These are phyloP conservation scores for Camelus bactrianus DNA, from an alignment of 2,113 vertebrate species.

Conservation along the genomic window DNA sequence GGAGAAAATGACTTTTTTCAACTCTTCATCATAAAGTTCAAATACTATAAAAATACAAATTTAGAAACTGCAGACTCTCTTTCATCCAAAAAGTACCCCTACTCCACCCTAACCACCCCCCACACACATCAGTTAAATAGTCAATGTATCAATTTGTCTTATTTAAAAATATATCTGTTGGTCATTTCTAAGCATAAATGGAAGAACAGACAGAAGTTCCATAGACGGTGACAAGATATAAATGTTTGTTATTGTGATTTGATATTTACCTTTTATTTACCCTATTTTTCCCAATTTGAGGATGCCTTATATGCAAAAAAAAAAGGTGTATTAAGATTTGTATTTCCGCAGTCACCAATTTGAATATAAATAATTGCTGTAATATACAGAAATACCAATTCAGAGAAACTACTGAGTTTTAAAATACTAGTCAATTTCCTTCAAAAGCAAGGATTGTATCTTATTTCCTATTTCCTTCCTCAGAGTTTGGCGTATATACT, in stretches of 20 bases:
- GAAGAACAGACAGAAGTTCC: not conserved
- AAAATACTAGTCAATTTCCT: not conserved
- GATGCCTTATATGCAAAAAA: not conserved
- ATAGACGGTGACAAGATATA: not conserved
- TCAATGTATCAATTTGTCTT: not conserved
- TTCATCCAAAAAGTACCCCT: not conserved
- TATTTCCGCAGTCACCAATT: not conserved
- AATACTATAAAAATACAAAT: not conserved
- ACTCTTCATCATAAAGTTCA: not conserved
- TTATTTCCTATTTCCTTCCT: constrained; percentile 10
- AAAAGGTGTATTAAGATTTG: not conserved
- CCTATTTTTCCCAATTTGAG: not conserved
- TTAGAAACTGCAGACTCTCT: not conserved
- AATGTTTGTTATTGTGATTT: not conserved
- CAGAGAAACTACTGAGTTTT: constrained; percentile 39
- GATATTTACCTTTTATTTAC: not conserved
- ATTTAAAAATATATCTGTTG: not conserved
- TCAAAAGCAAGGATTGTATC: not conserved
- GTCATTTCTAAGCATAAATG: not conserved
- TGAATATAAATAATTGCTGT: constrained; percentile 3
- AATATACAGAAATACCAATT: not conserved
- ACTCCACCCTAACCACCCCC: no score
- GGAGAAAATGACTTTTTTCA: not conserved
- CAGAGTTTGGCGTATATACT: not conserved
- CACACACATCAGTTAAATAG: not conserved